Base-by-base conservation (phyloP, 1,140 invertebrate species). In the Heliconius himera region DNA sequence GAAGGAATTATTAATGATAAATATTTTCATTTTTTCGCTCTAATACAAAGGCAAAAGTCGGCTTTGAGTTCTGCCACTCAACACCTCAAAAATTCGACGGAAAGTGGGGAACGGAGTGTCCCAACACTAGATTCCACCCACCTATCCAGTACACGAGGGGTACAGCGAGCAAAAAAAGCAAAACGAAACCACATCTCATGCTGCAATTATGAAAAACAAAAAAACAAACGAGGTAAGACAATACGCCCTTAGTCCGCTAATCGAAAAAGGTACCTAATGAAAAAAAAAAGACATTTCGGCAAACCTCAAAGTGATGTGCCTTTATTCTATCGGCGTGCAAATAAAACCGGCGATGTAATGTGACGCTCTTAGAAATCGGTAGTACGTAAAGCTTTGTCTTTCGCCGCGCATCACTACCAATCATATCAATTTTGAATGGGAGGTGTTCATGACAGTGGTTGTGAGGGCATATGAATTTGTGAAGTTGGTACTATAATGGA, bases 281-380 rank as follows among this genome's bases (percentile, higher is more conserved):
- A 78, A 78, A 81, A 80, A n/a, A 84, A 60, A 49, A 76, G 70
- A 77, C 38, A 76, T 51, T 71, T 75, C 84, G 84, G 84, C 81
- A 70, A 66, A 79, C 81, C 81, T 80, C 76, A 82, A 82, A 79
- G 77, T 51, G 71, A 29, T 66, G 70, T 20, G 79, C 22, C 22
- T 49, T 41, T 77, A 76, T 49, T 81, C 77, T 84, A 87, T 81
- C 81, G 77, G 66, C 79, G 84, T 83, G 83, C 79, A 81, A 85
- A 81, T 81, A 82, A 84, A 84, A 82, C 83, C 78, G 74, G 81
- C 83, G 73, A 76, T 80, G 88, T 90, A 90, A 90, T 77, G 86
- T 81, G 87, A 90, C 81, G 82, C 84, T 77, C 82, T 81, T 86
- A 90, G 84, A 88, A 88, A 84, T 85, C 85, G 87, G 87, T 75